These are phyloP conservation scores for Sacculina carcini DNA, from an alignment of 2,888 invertebrate genomes.

Conservation along the genomic window DNA sequence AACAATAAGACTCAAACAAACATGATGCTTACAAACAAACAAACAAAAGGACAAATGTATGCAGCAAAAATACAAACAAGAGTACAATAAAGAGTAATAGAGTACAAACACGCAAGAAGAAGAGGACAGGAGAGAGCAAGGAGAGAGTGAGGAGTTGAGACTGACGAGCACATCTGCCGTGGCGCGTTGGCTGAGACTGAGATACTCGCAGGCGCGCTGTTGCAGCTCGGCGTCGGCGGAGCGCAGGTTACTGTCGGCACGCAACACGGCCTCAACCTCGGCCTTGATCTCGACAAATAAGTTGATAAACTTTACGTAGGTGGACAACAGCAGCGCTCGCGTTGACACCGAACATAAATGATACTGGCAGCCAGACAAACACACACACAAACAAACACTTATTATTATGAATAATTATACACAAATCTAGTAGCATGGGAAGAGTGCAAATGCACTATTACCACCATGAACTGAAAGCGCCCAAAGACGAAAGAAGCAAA, in stretches of 20 bases:
- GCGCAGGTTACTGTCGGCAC: conserved; percentile 76
- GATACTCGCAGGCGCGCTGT: conserved; percentile 90
- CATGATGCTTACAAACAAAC: too few relatives aligned
- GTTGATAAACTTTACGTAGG: conserved; percentile 97
- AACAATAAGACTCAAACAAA: too few relatives aligned
- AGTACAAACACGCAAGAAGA: too few relatives aligned
- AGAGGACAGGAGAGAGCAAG: not conserved
- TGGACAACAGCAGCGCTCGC: conserved; percentile 77
- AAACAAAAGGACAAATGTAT: too few relatives aligned
- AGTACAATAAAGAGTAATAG: too few relatives aligned
- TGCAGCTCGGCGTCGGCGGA: conserved; percentile 97
- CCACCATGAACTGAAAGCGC: too few relatives aligned
- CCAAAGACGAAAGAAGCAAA: too few relatives aligned
- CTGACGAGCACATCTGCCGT: conserved; percentile 70
- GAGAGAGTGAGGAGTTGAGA: conserved; percentile 9
- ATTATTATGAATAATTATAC: too few relatives aligned
- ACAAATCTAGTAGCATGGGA: too few relatives aligned
- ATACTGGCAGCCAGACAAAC: conserved; percentile 28
- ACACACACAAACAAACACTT: too few relatives aligned
- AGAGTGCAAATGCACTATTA: too few relatives aligned
- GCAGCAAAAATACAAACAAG: too few relatives aligned
- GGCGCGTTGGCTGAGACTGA: conserved; percentile 82
- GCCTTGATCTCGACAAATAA: conserved; percentile 93
- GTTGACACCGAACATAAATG: conserved; percentile 94
- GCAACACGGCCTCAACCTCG: conserved; percentile 81